Evolutionary conservation across 2,888 invertebrate genomes (phyloP), one percentile per base, ranked within the genome.

Genomic region (Limnephilus auricula): DNA sequence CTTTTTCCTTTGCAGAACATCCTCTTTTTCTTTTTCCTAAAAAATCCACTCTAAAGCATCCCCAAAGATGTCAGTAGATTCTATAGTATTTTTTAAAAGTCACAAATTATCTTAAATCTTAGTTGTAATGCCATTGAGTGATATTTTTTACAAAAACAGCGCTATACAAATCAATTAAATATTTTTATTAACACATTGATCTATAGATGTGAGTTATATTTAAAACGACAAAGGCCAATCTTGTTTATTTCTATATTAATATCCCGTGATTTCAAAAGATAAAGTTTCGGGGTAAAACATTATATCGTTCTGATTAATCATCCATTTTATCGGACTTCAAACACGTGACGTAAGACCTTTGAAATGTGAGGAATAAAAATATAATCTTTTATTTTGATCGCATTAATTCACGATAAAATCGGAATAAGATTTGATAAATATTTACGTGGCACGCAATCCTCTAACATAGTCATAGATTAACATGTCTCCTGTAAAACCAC

Each of bases 191-290:
- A 5, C 4, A 50, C 18, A 18, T 50, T 50, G 50, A 18, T 6
- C 50, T 5, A 18, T 65, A 18, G 50, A 65, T 65, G 50, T 6
- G 18, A 65, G 25, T 65, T 65, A 65, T 65, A 5, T 65, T 65
- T 4, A 6, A 0, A 65, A 18, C 50, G 5, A 65, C 50, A 65
- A 65, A 65, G 18, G 50, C 50, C 50, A 65, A 65, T 65, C 50
- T 65, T 25, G 18, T 18, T 25, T 5, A 25, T 65, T n/a, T 65
- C 50, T 65, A 65, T 65, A 5, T 65, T 25, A 18, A 65, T 18
- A 65, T 25, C 50, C 50, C 84, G 82, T 37, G 90, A 90, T 90
- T 84, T 84, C 34, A 10, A 40, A 65, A 34, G 90, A 90, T 85
- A 90, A 84, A n/a, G 84, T 90, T 50, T 80, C 80, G 31, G 31